phyloP scores from a whole-genome alignment of 2,797 vertebrate species.

The Phrynocephalus guinanensis region DNA sequence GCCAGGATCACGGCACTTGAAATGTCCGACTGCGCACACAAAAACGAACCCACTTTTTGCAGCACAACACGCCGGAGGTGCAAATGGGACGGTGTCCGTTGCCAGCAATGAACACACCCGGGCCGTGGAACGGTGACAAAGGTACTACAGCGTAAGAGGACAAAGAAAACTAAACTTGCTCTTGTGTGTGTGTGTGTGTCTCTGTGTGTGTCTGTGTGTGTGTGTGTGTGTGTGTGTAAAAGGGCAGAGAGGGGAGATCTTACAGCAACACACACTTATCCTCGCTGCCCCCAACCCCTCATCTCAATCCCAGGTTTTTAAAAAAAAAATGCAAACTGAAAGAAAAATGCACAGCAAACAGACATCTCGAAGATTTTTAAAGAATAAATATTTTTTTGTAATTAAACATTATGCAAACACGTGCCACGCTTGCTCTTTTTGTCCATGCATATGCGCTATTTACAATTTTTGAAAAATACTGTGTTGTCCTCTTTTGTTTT shows the following conservation, averaged over 20 bases:
- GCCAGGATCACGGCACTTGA: conserved; percentile 33
- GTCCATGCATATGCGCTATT: conserved; percentile 99
- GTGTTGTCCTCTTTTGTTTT: conserved; percentile 82
- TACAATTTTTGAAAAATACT: conserved; percentile 99
- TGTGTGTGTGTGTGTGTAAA: not conserved
- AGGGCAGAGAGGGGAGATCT: conserved; percentile 16
- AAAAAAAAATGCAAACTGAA: conserved; percentile 78
- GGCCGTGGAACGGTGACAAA: conserved; percentile 53
- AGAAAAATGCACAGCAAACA: conserved; percentile 92
- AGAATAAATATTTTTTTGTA: conserved; percentile 99
- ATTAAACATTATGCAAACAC: conserved; percentile 99
- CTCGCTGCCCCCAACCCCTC: conserved; percentile 59
- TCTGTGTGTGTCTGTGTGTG: too few relatives aligned
- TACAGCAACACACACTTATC: conserved; percentile 68
- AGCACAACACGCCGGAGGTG: conserved; percentile 47
- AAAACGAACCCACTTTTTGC: conserved; percentile 40
- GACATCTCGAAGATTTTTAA: conserved; percentile 93
- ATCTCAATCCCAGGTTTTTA: conserved; percentile 63
- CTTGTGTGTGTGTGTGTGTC: too few relatives aligned
- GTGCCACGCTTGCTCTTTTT: conserved; percentile 96
- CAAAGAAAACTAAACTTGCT: not conserved
- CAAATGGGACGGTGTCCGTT: conserved; percentile 52
- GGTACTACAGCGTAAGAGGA: conserved; percentile 58
- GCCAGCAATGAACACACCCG: conserved; percentile 65
- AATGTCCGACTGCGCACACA: conserved; percentile 30